phyloP scores from a whole-genome alignment of 1,140 invertebrate species.

The Episyrphus balteatus region DNA sequence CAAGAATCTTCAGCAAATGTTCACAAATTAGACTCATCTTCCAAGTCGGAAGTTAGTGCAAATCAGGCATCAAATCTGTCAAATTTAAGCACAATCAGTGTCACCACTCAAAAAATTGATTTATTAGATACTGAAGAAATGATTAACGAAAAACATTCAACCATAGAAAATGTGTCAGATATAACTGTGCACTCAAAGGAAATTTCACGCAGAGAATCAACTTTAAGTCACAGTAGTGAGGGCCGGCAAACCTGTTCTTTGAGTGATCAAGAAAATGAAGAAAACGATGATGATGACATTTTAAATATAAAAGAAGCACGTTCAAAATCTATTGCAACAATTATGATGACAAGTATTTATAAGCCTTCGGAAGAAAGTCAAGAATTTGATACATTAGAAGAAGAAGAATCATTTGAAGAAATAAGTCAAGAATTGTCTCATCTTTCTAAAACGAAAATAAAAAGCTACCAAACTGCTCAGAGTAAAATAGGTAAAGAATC shows the following conservation, averaged over 20 bases:
- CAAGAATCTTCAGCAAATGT: conserved; percentile 19
- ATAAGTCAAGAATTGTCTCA: conserved; percentile 3
- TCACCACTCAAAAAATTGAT: no score
- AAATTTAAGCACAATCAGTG: no score
- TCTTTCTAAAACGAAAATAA: background rate
- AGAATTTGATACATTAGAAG: conserved; percentile 12
- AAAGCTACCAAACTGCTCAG: background rate
- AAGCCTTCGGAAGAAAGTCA: conserved; percentile 25
- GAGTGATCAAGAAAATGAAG: conserved; percentile 28
- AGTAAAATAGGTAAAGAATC: background rate
- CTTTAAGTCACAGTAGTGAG: conserved; percentile 28
- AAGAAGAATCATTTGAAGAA: conserved; percentile 16
- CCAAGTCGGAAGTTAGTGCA: conserved; percentile 17
- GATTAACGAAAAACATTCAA: background rate
- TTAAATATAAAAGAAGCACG: conserved; percentile 26
- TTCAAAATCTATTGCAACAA: conserved; percentile 34
- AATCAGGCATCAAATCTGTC: background rate
- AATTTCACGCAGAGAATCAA: conserved; percentile 25
- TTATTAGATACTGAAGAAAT: background rate
- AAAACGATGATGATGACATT: conserved; percentile 12
- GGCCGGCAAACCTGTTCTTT: conserved; percentile 20
- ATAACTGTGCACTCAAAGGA: conserved; percentile 6
- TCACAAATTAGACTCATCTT: conserved; percentile 8
- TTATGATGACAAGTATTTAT: conserved; percentile 38
- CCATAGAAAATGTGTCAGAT: conserved; percentile 1